phyloP scores from a whole-genome alignment of 1,140 invertebrate species.

The Aleiodes sp. region DNA sequence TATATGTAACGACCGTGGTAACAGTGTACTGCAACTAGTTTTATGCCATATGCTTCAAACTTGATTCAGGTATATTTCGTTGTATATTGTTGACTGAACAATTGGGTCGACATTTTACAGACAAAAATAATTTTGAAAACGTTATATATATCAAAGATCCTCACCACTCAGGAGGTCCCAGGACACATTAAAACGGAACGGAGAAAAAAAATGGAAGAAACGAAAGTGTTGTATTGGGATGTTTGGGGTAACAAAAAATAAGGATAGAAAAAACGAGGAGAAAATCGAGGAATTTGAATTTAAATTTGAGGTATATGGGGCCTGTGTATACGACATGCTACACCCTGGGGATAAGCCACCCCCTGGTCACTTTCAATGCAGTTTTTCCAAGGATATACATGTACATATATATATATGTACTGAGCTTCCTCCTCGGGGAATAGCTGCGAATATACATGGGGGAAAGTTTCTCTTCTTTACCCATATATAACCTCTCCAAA shows the following conservation, averaged over 20 bases:
- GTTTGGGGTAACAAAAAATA: constrained; percentile 48
- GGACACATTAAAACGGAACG: constrained; percentile 23
- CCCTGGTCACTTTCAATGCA: constrained; percentile 62
- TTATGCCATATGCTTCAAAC: no score
- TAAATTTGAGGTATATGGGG: constrained; percentile 53
- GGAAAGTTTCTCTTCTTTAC: constrained; percentile 7
- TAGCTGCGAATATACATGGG: neutral
- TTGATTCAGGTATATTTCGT: no score
- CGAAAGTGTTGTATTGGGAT: constrained; percentile 49
- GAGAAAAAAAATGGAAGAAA: constrained; percentile 20
- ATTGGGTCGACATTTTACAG: no score
- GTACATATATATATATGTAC: neutral
- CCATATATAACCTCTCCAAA: constrained; percentile 11
- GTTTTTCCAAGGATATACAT: constrained; percentile 51
- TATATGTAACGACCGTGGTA: no score
- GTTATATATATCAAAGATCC: no score
- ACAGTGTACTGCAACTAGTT: no score
- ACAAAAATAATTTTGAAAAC: no score
- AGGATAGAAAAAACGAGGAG: constrained; percentile 15
- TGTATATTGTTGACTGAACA: no score
- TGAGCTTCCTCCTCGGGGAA: neutral
- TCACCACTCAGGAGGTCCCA: neutral
- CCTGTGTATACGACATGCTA: constrained; percentile 31
- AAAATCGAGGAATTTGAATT: constrained; percentile 56
- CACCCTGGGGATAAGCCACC: constrained; percentile 44